phyloP scores from a whole-genome alignment of 2,113 vertebrate species.

The Solenodon paradoxus region DNA sequence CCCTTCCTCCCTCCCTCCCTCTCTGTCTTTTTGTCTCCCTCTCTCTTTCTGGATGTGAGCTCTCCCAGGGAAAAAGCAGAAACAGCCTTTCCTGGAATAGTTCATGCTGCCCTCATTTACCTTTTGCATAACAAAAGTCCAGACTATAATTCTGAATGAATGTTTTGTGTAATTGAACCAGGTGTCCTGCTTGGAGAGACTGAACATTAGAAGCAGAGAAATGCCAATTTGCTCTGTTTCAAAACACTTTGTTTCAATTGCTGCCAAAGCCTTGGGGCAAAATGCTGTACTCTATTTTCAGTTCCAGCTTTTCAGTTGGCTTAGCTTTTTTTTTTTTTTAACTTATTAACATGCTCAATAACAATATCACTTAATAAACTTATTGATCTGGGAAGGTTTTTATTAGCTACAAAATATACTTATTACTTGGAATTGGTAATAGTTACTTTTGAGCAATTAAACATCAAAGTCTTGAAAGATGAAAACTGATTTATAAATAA shows the following conservation, averaged over 20 bases:
- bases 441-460: background rate
- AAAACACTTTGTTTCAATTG: constrained; percentile 81
- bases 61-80: constrained; percentile 50
- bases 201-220: constrained; percentile 79
- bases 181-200: constrained; percentile 80
- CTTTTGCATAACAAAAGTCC: constrained; percentile 80
- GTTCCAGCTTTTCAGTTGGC: constrained; percentile 60
- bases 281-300: constrained; percentile 74
- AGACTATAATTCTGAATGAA: constrained; percentile 74
- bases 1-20: background rate
- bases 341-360: constrained; percentile 59
- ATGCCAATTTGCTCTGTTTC: constrained; percentile 82
- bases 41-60: constrained; percentile 21
- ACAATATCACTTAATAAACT: constrained; percentile 67
- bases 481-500: constrained; percentile 30
- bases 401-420: constrained; percentile 47
- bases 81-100: constrained; percentile 60
- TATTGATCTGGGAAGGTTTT: constrained; percentile 69
- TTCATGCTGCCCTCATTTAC: constrained; percentile 75
- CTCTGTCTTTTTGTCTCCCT: background rate
- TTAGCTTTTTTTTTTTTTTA: background rate
- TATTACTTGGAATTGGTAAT: background rate
- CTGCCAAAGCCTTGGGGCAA: constrained; percentile 81
- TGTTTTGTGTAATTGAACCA: constrained; percentile 79
- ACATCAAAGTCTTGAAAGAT: constrained; percentile 42